Conservation (phyloP, 2,113 vertebrate species). For the Marcusenius ussheri region DNA sequence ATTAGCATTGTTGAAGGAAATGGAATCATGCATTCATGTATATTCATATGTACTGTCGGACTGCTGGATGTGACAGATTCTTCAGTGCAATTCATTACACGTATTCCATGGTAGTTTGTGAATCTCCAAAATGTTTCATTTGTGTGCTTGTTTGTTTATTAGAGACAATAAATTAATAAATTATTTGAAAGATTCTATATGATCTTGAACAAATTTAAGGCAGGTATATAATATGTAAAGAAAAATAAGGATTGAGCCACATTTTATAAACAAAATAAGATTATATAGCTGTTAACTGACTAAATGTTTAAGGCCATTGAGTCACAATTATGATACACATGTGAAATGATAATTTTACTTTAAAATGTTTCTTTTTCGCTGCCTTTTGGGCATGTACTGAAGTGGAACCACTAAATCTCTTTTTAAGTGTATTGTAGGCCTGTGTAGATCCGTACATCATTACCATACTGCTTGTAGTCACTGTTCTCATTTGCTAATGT, state of each 20-base stretch:
- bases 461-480: background rate
- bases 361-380: background rate
- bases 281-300: background rate
- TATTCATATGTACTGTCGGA: background rate
- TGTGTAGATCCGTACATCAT: background rate
- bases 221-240: background rate
- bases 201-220: background rate
- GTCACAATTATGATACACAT: background rate
- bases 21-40: background rate
- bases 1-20: background rate
- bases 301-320: background rate
- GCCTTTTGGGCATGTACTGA: background rate
- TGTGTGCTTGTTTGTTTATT: slow-evolving; percentile 1
- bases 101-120: background rate
- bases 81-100: background rate
- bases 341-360: background rate
- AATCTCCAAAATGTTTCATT: background rate
- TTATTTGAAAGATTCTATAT: background rate
- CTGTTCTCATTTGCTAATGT: background rate
- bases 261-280: background rate
- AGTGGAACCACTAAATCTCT: background rate
- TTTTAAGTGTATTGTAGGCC: background rate
- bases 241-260: background rate
- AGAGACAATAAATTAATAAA: background rate
- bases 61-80: background rate